Evolutionary conservation across 2,113 vertebrate species (phyloP).

Genomic region (Calidris pugnax): DNA sequence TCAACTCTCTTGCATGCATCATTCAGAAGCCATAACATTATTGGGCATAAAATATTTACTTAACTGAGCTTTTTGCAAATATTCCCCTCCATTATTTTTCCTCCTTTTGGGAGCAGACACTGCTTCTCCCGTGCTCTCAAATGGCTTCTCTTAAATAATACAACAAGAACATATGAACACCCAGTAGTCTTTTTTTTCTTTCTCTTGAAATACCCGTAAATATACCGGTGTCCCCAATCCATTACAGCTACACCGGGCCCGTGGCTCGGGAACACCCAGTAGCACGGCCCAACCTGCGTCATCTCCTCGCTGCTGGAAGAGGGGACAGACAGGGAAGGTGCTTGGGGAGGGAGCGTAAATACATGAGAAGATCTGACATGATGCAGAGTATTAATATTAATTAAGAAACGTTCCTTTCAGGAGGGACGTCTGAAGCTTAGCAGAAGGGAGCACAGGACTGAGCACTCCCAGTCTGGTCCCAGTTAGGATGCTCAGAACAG

Average conservation of each 20-base stretch:
- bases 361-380: neutral
- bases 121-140: neutral
- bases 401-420: neutral
- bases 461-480: neutral
- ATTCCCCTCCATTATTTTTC: constrained; percentile 40
- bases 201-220: neutral
- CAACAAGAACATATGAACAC: neutral
- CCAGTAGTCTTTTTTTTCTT: neutral
- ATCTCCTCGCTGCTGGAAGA: neutral
- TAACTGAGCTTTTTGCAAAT: constrained; percentile 64
- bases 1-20: constrained; percentile 55
- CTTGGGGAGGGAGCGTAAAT: neutral
- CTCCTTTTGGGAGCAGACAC: constrained; percentile 45
- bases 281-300: rapidly evolving
- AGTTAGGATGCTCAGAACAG: rapidly evolving
- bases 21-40: constrained; percentile 52
- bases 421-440: neutral
- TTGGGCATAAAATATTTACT: constrained; percentile 70
- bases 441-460: neutral
- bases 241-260: neutral
- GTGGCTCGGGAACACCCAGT: neutral
- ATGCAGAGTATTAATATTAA: neutral
- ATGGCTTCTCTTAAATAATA: constrained; percentile 61
- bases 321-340: neutral
- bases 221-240: neutral